Conservation (phyloP, 2,797 vertebrate genomes). For the Sciaenops ocellatus region DNA sequence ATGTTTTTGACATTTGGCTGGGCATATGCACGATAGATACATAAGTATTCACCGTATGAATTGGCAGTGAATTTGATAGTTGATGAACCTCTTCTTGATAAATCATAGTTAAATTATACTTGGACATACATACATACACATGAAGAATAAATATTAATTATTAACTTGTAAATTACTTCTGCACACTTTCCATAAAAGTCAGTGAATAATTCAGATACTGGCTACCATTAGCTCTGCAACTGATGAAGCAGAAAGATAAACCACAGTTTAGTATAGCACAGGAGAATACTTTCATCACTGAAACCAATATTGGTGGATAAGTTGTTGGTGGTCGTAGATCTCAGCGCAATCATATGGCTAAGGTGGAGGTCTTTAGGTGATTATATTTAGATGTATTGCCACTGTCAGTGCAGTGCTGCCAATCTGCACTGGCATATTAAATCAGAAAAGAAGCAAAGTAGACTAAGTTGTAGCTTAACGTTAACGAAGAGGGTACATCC, state of each 20-base stretch:
- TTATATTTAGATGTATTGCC: constrained; percentile 63
- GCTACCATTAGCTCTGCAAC: constrained; percentile 21
- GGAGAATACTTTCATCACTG: constrained; percentile 37
- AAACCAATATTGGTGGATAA: constrained; percentile 13
- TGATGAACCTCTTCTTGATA: not conserved
- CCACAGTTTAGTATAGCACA: constrained; percentile 37
- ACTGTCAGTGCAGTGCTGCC: constrained; percentile 21
- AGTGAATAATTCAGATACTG: constrained; percentile 53
- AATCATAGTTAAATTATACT: constrained; percentile 13
- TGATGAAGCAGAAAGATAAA: constrained; percentile 40
- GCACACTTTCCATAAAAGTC: constrained; percentile 15
- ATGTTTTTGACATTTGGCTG: not conserved
- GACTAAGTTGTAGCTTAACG: constrained; percentile 44
- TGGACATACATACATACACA: not conserved
- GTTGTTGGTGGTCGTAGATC: constrained; percentile 52
- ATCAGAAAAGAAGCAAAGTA: constrained; percentile 52
- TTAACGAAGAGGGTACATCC: constrained; percentile 48
- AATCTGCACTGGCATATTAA: constrained; percentile 49
- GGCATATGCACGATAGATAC: not conserved
- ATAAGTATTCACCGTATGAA: not conserved
- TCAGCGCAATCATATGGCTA: constrained; percentile 53
- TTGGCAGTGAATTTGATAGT: not conserved
- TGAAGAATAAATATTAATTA: constrained; percentile 23
- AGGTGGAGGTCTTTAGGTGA: constrained; percentile 53
- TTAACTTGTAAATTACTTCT: constrained; percentile 33